Base-by-base conservation (phyloP, 2,113 vertebrate species). In the Pogona vitticeps region DNA sequence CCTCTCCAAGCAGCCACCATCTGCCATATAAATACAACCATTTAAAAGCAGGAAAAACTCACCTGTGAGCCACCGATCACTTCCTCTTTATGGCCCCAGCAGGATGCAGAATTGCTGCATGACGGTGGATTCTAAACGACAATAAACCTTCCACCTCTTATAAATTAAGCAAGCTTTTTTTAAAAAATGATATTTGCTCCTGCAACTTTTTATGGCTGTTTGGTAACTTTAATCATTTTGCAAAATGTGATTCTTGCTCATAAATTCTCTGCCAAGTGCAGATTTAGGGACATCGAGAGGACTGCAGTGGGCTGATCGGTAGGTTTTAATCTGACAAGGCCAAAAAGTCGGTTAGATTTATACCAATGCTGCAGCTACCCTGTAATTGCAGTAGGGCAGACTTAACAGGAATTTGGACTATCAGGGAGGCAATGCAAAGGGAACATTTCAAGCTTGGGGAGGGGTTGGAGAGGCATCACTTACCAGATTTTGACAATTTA, bases 141-240 rank as follows among this genome's bases (percentile, higher is more conserved):
- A 96, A 95, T 97, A 96, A 96, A 97, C 96, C 95, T 97, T 96
- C 95, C 96, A 96, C 95, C 96, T 96, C 96, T 94, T 96, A 95
- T 97, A 97, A 97, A 97, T 97, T 95, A 96, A 97, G 95, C 94
- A 96, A 95, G 89, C 95, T 95, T 96, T 96, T 58, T 92, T n/a
- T n/a, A n/a, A 95, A 95, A 96, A 96, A 95, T 84, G 86, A 61
- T 95, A 95, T 95, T 96, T 95, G 82, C 93, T 92, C 91, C 95
- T 94, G 95, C 95, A 96, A 97, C 95, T 97, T 96, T 96, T 97
- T 97, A 97, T 97, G 95, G 95, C 94, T 96, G 95, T 96, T 97
- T 95, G 95, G 96, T 94, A 97, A 97, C 96, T 96, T 97, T 96
- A 97, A 97, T 97, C 91, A 95, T 96, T 97, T 96, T 97, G 96